A percentile compares a stretch with the other conserved stretches of the same genome.
phyloP scores from a whole-genome alignment of 2,888 invertebrate species.

The Spilarctia lutea region DNA sequence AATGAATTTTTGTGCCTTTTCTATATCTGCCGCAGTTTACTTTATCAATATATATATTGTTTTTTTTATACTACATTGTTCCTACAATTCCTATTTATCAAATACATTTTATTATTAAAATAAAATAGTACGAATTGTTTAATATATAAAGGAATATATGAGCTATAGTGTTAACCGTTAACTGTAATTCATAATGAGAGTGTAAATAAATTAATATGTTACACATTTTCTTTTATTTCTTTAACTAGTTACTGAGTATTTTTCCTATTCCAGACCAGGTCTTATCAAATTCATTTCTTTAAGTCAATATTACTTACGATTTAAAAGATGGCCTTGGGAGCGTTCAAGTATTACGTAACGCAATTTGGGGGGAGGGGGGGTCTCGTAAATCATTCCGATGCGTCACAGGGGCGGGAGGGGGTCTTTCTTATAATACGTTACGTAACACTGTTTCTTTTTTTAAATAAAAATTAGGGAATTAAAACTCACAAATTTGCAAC shows the following conservation, averaged over 20 bases:
- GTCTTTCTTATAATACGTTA: no score
- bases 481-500: no score
- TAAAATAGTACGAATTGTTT: slow-evolving; percentile 16
- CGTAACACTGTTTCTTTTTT: no score
- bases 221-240: slow-evolving; percentile 19
- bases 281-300: no score
- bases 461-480: no score
- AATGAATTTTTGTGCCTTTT: slow-evolving; percentile 57
- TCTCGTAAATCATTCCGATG: no score
- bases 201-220: slow-evolving; percentile 49
- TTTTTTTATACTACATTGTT: background rate
- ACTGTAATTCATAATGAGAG: slow-evolving; percentile 27
- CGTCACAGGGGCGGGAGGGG: no score
- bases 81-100: background rate
- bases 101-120: slow-evolving; percentile 12
- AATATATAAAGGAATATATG: slow-evolving; percentile 11
- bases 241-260: background rate
- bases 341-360: no score
- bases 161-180: slow-evolving; percentile 27
- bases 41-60: slow-evolving; percentile 16
- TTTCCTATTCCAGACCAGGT: background rate
- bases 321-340: no score
- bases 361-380: no score
- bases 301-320: no score
- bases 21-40: slow-evolving; percentile 64